Percentiles rank a stretch among this genome's conserved stretches.
Conservation (phyloP, 2,888 invertebrate species). For the Lepidonotus clava region DNA sequence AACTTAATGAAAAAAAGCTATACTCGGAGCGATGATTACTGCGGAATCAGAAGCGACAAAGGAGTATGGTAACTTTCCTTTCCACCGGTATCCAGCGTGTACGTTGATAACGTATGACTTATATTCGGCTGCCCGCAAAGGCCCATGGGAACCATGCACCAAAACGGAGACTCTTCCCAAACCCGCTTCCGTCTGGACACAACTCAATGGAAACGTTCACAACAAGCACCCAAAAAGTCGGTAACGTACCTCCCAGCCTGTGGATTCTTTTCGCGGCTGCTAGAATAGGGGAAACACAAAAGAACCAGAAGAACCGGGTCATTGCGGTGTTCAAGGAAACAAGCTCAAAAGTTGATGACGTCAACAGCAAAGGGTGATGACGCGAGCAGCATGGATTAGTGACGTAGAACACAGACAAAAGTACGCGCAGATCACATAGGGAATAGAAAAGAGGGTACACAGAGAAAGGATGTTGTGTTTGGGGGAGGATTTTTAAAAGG, state of each 20-base stretch:
- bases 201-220: not conserved
- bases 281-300: conserved; percentile 22
- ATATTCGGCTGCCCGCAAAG: too few species aligned
- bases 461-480: not conserved
- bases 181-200: not conserved
- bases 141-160: not conserved
- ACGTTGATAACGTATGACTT: too few species aligned
- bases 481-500: too few species aligned
- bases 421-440: not conserved
- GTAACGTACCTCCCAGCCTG: conserved; percentile 22
- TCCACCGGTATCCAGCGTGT: too few species aligned
- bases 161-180: not conserved
- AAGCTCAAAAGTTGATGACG: conserved; percentile 37
- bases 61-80: too few species aligned
- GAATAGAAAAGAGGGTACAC: not conserved
- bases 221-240: conserved; percentile 37
- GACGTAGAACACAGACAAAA: not conserved
- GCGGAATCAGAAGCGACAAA: too few species aligned
- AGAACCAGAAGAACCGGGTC: conserved; percentile 38
- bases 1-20: too few species aligned
- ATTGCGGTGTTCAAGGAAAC: conserved; percentile 38
- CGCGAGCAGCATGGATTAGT: conserved; percentile 22
- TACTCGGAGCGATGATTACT: too few species aligned
- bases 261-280: conserved; percentile 46
- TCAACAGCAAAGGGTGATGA: conserved; percentile 25